phyloP scores from a whole-genome alignment of 1,140 invertebrate genomes.

The Samia ricini region DNA sequence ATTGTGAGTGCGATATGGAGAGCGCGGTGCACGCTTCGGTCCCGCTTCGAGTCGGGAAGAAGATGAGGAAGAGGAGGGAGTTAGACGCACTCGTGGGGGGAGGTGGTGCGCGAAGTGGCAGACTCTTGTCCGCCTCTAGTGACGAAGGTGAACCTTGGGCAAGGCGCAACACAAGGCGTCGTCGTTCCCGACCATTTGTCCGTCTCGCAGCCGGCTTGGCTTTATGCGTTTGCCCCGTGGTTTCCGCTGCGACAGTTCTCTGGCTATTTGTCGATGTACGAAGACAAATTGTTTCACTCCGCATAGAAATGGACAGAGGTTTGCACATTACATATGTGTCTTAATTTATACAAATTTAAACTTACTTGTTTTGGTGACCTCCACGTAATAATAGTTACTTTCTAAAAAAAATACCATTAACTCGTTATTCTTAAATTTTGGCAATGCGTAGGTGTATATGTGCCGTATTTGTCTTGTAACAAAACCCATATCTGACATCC shows the following conservation, averaged over 20 bases:
- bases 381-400: neutral
- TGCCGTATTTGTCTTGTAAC: neutral
- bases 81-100: conserved; percentile 77
- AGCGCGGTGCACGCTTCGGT: conserved; percentile 66
- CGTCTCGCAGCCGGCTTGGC: conserved; percentile 80
- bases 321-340: conserved; percentile 21
- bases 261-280: conserved; percentile 85
- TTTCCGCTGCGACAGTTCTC: conserved; percentile 81
- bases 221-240: conserved; percentile 80
- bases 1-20: conserved; percentile 59
- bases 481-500: neutral
- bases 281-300: conserved; percentile 81
- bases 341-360: neutral
- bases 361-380: neutral
- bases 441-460: neutral
- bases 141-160: conserved; percentile 76
- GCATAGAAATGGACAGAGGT: conserved; percentile 84
- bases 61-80: conserved; percentile 80
- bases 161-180: conserved; percentile 42
- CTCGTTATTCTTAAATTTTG: neutral
- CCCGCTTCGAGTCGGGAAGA: conserved; percentile 77
- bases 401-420: neutral
- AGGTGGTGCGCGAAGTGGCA: conserved; percentile 49
- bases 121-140: conserved; percentile 77
- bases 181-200: conserved; percentile 64